Evolutionary conservation across 64 coral and sea anemone species (phyloP), one percentile per base, ranked within the genome.

Genomic region (Dendrophyllia cribrosa): DNA sequence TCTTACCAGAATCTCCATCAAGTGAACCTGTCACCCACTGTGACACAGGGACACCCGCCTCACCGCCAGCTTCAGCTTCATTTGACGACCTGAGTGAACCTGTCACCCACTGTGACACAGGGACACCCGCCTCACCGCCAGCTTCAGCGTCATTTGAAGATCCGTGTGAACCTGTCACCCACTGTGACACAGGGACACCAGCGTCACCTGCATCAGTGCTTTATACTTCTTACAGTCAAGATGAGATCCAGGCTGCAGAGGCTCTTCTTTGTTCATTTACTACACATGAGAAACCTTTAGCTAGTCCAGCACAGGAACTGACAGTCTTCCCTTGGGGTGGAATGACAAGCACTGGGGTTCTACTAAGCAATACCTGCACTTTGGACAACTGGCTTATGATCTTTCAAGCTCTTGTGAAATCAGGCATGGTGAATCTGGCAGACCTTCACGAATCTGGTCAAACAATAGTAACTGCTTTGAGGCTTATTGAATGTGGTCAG

Each of bases 331-430:
- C 92, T 2, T 94, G 86, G 92, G 86, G 77, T 87, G 92, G 86
- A 81, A 81, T 44, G 15, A 47, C 85, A 87, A 51, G 23, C 46
- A 86, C 45, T 59, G 92, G 92, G 7, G 61, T 88, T 64, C 44
- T 4, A 60, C 50, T 88, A 43, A 43, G 44, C 21, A 94, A 94
- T 59, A 88, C 86, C 16, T 94, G 92, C 52, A 69, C 92, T 63
- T 78, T 93, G 50, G 92, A 93, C 66, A 88, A 93, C 58, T 93
- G 85, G 92, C 19, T 88, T 17, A 94, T 88, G 76, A 62, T 94
- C 72, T 83, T 94, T 70, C 76, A 88, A 70, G 84, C 60, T 71
- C 68, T 88, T 44, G 77, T 94, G 7, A 94, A 94, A 25, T 94
- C 77, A 2, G 65, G 50, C 20, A 88, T 65, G 73, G 17, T 88